Evolutionary conservation across 2,888 invertebrate species (phyloP).

Genomic region (Galerucella nymphaeae): DNA sequence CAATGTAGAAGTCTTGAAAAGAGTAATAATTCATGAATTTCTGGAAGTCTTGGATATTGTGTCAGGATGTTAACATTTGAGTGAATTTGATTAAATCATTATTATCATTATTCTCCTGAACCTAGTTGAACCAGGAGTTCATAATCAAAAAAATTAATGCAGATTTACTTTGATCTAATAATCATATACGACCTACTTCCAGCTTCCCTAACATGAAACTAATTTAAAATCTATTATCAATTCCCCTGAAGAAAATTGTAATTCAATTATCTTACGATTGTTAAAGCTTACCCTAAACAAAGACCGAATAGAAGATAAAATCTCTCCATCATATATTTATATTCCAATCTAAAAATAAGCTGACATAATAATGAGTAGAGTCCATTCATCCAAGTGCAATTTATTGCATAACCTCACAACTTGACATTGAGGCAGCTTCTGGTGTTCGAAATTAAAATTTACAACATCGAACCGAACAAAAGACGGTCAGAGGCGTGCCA

Average conservation of each 20-base stretch:
- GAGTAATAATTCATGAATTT: no score
- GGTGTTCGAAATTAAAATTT: conserved; percentile 36
- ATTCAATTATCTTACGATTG: conserved; percentile 10
- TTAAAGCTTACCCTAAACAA: conserved; percentile 14
- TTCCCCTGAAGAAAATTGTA: not conserved
- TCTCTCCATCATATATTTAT: conserved; percentile 29
- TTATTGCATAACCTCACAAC: conserved; percentile 37
- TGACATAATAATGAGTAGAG: conserved; percentile 35
- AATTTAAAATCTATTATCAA: not conserved
- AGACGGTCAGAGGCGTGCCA: conserved; percentile 28
- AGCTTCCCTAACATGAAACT: not conserved
- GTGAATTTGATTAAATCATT: no score
- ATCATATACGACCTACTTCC: not conserved
- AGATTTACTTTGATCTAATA: no score
- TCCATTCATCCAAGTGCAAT: conserved; percentile 36
- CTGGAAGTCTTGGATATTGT: no score
- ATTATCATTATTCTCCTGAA: no score
- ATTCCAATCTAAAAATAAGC: conserved; percentile 37
- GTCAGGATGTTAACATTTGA: no score
- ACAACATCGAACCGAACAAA: conserved; percentile 32
- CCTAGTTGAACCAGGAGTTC: no score
- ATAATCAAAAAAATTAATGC: no score
- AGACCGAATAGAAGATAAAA: conserved; percentile 22
- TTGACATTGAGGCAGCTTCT: conserved; percentile 36
- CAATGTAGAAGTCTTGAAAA: no score